Percentiles rank a stretch among this genome's conserved stretches.
Conservation (phyloP, 2,113 vertebrate species). For the Catharus fuscescens region DNA sequence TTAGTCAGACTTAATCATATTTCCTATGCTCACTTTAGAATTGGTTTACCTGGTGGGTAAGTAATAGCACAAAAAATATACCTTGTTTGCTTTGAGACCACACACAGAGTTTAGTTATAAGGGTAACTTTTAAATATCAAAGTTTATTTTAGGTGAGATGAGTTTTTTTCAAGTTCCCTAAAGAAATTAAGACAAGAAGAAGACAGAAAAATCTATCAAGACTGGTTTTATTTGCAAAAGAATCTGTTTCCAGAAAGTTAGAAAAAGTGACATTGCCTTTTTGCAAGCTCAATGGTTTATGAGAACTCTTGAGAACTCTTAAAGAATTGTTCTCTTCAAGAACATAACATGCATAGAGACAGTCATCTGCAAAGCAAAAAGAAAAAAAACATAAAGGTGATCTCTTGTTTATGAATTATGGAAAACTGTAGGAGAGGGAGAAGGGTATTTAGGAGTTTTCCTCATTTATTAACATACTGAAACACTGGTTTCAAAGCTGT, state of each 20-base stretch:
- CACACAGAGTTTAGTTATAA: not conserved
- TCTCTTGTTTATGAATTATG: not conserved
- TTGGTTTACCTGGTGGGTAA: not conserved
- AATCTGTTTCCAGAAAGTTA: not conserved
- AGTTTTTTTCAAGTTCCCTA: not conserved
- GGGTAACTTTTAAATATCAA: not conserved
- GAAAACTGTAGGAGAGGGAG: not conserved
- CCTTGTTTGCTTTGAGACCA: not conserved
- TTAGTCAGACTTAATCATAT: not conserved
- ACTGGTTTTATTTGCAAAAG: not conserved
- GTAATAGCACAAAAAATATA: not conserved
- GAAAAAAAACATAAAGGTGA: not conserved
- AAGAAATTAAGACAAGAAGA: not conserved
- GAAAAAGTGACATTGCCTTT: not conserved
- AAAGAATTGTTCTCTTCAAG: not conserved
- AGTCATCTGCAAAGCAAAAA: not conserved
- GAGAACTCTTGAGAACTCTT: not conserved
- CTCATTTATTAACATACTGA: not conserved
- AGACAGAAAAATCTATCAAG: not conserved
- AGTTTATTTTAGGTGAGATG: not conserved
- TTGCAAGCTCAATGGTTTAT: not conserved
- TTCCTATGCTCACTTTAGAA: not conserved
- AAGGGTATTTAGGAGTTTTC: not conserved
- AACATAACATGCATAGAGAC: not conserved
- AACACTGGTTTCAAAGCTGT: not conserved